These are phyloP conservation scores for Sphaeramia orbicularis DNA, from an alignment of 2,797 vertebrate genomes.

Conservation along the genomic window DNA sequence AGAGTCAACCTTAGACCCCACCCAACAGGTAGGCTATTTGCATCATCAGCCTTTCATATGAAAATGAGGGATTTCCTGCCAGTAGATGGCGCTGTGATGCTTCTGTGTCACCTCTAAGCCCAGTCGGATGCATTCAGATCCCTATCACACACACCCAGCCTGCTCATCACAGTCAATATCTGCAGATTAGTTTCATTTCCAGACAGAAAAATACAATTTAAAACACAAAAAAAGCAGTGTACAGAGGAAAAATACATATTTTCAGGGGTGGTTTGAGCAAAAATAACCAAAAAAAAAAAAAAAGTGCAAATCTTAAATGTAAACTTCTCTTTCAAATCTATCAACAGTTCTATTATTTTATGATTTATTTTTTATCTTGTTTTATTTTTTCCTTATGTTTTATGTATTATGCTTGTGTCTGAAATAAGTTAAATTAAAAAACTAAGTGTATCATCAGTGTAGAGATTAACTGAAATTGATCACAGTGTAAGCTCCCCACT, in stretches of 20 bases:
- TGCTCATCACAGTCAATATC: conserved; percentile 19
- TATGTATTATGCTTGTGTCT: no score
- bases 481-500: conserved; percentile 25
- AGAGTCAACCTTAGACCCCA: conserved; percentile 15
- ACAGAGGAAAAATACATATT: no score
- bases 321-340: conserved; percentile 19
- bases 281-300: no score
- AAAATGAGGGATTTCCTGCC: conserved; percentile 32
- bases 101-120: conserved; percentile 34
- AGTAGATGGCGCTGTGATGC: conserved; percentile 76
- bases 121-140: conserved; percentile 43
- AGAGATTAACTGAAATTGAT: conserved; percentile 17
- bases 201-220: no score
- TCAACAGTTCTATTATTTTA: no score
- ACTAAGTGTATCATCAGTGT: no score
- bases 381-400: no score
- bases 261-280: no score
- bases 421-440: no score
- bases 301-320: conserved; percentile 8
- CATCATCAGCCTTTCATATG: not conserved
- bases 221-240: no score
- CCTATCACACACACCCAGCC: conserved; percentile 28
- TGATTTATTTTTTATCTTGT: no score
- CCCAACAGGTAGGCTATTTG: conserved; percentile 38
- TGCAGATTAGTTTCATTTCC: conserved; percentile 13